Base-by-base conservation (phyloP, 2,888 invertebrate species). In the Vanessa cardui region DNA sequence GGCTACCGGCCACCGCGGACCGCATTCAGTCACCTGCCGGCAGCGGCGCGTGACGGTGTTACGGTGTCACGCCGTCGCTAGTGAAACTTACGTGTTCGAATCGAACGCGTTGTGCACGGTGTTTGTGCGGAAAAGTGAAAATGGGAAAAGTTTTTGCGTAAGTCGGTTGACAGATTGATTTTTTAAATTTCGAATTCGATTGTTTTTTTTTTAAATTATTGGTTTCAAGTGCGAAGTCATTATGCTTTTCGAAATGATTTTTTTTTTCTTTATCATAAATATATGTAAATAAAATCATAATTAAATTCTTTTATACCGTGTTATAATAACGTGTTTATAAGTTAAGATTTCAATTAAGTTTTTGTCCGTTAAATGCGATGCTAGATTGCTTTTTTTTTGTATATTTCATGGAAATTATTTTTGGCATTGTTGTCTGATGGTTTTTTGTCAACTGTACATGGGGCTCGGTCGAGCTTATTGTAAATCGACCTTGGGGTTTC, bases 71-170 rank as follows among this genome's bases (percentile, higher is more conserved):
- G 15, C 52, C 56, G 58, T 39, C 54, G 47, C 69, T 39, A 47
- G 66, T 58, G 65, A 47, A 47, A 47, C 26, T 31, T 58, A 54
- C 39, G 39, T 39, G 52, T 52, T 31, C 54, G 21, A 52, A 26
- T 47, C 46, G 31, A 20, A 2, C 2, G 47, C 68, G 92, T 94
- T 31, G 87, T 87, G 89, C 86, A 77, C 79, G 94, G 16, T 54
- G 54, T 31, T 54, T n/a, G 54, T 39, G 75, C 90, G 59, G 50
- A 49, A 63, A 44, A 63, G 60, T 61, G 59, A 68, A 46, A 64
- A 85, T 87, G 87, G 85, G 85, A 74, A 88, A 86, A 78, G 78
- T 85, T 78, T 88, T 87, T 74, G 80, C 79, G 88, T 88, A 76
- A 88, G 88, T 87, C 12, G 39, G 47, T 47, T 20, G 39, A 2